These are phyloP conservation scores for Sphaerophoria rueppellii DNA, from an alignment of 2,888 invertebrate genomes.

Conservation along the genomic window DNA sequence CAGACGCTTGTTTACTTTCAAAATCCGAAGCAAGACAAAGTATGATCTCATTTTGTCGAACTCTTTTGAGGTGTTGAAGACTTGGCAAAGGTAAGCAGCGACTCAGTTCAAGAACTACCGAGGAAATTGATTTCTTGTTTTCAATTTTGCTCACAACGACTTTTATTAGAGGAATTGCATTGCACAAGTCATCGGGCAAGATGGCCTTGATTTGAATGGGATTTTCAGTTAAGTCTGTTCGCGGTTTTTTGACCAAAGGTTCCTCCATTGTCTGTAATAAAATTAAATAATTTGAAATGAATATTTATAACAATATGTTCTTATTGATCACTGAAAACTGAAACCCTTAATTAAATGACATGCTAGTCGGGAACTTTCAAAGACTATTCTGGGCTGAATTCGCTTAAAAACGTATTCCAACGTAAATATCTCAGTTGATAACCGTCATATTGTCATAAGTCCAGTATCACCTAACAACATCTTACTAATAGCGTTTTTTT, in stretches of 20 bases:
- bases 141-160: slow-evolving; percentile 86
- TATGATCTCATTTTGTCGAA: slow-evolving; percentile 85
- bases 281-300: too few relatives aligned
- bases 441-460: too few relatives aligned
- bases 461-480: too few relatives aligned
- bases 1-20: neutral
- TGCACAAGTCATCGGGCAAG: slow-evolving; percentile 83
- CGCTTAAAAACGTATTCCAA: too few relatives aligned
- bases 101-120: slow-evolving; percentile 85
- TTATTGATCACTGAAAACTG: too few relatives aligned
- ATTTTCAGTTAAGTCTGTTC: neutral
- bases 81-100: slow-evolving; percentile 84
- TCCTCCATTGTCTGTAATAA: slow-evolving; percentile 42
- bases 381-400: too few relatives aligned
- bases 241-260: slow-evolving; percentile 45
- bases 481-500: too few relatives aligned
- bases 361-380: too few relatives aligned
- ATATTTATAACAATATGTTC: too few relatives aligned
- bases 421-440: too few relatives aligned
- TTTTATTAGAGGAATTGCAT: slow-evolving; percentile 83
- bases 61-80: slow-evolving; percentile 89
- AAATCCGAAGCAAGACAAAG: slow-evolving; percentile 79
- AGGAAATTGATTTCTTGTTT: slow-evolving; percentile 85
- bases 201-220: slow-evolving; percentile 82
- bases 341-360: too few relatives aligned